A percentile compares a stretch with the other conserved stretches of the same genome.
Conservation (phyloP, 2,113 vertebrate species). For the Lota lota region DNA sequence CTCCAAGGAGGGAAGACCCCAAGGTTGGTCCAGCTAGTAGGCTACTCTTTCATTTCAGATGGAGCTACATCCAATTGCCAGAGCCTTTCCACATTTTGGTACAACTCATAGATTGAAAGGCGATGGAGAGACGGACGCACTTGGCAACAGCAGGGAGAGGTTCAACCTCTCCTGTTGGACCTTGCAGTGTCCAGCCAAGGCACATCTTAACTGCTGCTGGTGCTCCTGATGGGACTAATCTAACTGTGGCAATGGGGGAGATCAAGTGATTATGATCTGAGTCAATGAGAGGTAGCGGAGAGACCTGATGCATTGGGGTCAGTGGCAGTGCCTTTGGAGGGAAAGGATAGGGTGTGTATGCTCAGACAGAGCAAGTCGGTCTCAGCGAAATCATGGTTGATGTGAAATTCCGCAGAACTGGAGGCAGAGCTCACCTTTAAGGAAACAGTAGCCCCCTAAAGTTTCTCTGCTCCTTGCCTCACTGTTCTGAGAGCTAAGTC, state of each 20-base stretch:
- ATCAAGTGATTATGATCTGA: slow-evolving; percentile 12
- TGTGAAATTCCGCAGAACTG: slow-evolving; percentile 5
- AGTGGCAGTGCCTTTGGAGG: slow-evolving; percentile 7
- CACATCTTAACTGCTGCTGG: slow-evolving; percentile 9
- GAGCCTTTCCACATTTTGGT: slow-evolving; percentile 5
- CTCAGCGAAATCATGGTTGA: slow-evolving; percentile 3
- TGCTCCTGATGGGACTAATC: slow-evolving; percentile 6
- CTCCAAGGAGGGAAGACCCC: background rate
- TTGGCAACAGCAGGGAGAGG: background rate
- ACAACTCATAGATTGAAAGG: background rate
- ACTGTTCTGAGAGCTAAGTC: background rate
- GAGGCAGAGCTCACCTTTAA: slow-evolving; percentile 5
- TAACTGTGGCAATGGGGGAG: slow-evolving; percentile 8
- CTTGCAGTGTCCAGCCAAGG: slow-evolving; percentile 23
- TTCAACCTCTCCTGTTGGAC: background rate
- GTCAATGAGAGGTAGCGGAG: slow-evolving; percentile 10
- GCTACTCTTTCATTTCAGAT: background rate
- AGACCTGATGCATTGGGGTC: background rate
- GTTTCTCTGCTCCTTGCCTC: background rate
- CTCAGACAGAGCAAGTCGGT: background rate
- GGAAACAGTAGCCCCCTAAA: background rate
- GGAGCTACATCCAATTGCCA: slow-evolving; percentile 3
- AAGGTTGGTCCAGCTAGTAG: slow-evolving; percentile 4
- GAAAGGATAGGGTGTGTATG: slow-evolving; percentile 3
- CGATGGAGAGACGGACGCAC: background rate